Evolutionary conservation across 2,888 invertebrate species (phyloP).

Genomic region (Callimorpha dominula): DNA sequence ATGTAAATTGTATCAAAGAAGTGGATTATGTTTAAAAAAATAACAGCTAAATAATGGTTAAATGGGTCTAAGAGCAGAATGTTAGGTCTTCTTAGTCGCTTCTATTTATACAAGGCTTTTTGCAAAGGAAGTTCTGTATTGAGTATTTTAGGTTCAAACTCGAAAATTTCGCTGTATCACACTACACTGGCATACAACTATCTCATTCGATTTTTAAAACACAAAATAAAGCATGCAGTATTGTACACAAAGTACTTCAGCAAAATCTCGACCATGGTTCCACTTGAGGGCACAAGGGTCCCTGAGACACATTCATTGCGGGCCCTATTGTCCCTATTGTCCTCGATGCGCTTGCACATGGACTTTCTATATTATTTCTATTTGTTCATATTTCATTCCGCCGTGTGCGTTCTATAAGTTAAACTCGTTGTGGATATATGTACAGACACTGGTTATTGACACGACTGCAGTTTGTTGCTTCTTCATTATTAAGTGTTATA

Average conservation of each 20-base stretch:
- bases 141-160: neutral
- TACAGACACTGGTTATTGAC: neutral
- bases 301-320: conserved; percentile 42
- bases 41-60: neutral
- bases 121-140: neutral
- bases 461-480: neutral
- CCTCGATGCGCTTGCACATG: conserved; percentile 38
- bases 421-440: conserved; percentile 32
- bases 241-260: conserved; percentile 10
- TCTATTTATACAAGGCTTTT: neutral
- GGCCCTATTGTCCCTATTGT: conserved; percentile 45
- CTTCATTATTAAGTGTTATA: neutral
- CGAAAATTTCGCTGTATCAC: neutral
- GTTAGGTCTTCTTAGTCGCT: neutral
- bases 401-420: conserved; percentile 23
- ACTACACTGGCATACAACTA: neutral
- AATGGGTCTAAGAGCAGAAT: neutral
- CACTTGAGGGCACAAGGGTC: conserved; percentile 16
- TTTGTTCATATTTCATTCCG: conserved; percentile 40
- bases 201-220: neutral
- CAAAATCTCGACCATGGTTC: conserved; percentile 7
- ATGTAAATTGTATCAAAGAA: neutral
- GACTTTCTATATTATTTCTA: conserved; percentile 34
- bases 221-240: conserved; percentile 10
- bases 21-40: neutral